Conservation (phyloP, 1,140 invertebrate species). For the Meloidogyne floridensis region DNA sequence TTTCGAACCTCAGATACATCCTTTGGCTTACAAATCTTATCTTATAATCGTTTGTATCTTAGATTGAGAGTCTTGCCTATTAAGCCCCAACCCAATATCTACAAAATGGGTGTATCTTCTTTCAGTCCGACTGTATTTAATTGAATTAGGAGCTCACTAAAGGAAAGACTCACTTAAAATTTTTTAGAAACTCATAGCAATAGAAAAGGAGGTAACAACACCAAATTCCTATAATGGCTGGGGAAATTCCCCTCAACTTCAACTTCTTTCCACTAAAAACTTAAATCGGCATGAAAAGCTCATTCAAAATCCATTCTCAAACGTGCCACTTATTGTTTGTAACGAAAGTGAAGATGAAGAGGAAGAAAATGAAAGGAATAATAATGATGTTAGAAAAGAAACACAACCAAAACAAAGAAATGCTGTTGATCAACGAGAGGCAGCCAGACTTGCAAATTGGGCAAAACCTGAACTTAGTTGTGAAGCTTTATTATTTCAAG, state of each 20-base stretch:
- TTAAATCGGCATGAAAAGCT: neutral
- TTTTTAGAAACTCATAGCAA: neutral
- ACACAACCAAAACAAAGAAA: neutral
- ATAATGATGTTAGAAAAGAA: neutral
- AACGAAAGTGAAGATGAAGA: constrained; percentile 11
- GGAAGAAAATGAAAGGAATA: constrained; percentile 15
- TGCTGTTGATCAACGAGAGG: constrained; percentile 39
- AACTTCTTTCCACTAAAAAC: neutral
- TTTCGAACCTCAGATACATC: too few species aligned
- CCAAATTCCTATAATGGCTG: neutral
- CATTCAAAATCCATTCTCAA: constrained; percentile 3
- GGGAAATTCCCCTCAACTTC: neutral
- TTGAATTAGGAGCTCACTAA: too few species aligned
- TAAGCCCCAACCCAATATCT: too few species aligned
- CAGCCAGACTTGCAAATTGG: constrained; percentile 60
- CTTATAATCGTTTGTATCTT: too few species aligned
- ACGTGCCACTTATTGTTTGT: constrained; percentile 19
- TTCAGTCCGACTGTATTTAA: too few species aligned
- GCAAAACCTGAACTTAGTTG: constrained; percentile 40
- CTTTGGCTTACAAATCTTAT: too few species aligned
- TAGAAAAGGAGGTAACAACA: neutral
- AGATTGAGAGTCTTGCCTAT: too few species aligned
- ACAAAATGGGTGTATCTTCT: too few species aligned
- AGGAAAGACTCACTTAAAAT: neutral
- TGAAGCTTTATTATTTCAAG: constrained; percentile 30